Base-by-base conservation (phyloP, 2,113 vertebrate genomes). In the Lethenteron reissneri region DNA sequence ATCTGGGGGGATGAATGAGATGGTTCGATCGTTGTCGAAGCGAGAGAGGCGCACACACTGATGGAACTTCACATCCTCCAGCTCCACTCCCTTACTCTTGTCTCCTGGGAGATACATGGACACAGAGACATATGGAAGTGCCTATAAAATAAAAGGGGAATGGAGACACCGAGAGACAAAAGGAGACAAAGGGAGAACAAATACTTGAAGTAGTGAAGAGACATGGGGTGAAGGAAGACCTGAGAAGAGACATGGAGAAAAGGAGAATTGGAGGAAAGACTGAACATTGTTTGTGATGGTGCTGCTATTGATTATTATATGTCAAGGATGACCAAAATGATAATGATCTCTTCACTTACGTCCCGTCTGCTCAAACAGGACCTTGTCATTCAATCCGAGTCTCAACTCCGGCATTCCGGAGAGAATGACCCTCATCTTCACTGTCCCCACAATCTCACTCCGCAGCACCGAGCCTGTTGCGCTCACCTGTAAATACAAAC, bases 371-470 rank as follows among this genome's bases (percentile, higher is more conserved):
- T 92, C 86, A 60, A 92, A 91, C 74, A 94, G 85, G 74, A 91
- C 85, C 71, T 89, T 86, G 79, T 94, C 89, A 8, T 94, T 94
- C 74, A 94, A 81, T 69, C 88, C 89, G 57, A 92, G 79, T 70
- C 89, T 78, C 70, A 94, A 82, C 76, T 94, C 89, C 0, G 89
- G 89, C 89, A 94, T 94, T 69, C 89, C 89, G 0, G 89, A 89
- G 69, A 94, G 82, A 72, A 89, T 83, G 10, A 89, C 87, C 78
- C 86, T 88, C 72, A 94, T 84, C 75, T 87, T 88, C 76, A 94
- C 83, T 77, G 76, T 80, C 72, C 89, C 89, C 73, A 89, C 80
- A 5, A 94, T 88, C 81, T 94, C 89, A 10, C 89, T 91, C 71
- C 83, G 84, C 71, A 94, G 81, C 72, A 94, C 85, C 8, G 81